Conservation (phyloP, 2,113 vertebrate species). For the Zingel zingel region DNA sequence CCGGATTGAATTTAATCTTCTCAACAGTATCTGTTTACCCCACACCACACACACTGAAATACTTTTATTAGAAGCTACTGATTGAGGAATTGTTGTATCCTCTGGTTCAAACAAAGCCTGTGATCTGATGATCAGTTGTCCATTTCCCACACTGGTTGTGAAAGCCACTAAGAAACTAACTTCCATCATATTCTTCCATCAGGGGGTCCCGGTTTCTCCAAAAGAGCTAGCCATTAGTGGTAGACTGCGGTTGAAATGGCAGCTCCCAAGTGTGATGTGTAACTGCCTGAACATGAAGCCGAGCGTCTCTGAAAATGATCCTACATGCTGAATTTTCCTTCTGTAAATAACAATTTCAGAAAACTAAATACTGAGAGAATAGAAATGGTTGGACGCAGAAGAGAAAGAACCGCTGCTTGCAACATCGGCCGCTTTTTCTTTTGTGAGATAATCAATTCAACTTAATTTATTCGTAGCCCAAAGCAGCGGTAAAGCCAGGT, state of each 20-base stretch:
- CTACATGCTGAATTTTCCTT: conserved; percentile 9
- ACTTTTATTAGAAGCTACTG: neutral
- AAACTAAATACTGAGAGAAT: conserved; percentile 13
- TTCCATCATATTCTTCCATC: neutral
- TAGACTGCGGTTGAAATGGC: conserved; percentile 22
- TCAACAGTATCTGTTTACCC: neutral
- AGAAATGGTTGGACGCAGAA: neutral
- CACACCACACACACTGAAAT: neutral
- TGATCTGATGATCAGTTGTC: neutral
- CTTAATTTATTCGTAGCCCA: conserved; percentile 23
- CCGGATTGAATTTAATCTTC: neutral
- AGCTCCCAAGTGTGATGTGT: conserved; percentile 23
- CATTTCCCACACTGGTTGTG: conserved; percentile 2
- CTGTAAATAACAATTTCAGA: conserved; percentile 8
- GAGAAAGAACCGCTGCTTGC: conserved; percentile 18
- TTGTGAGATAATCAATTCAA: conserved; percentile 18
- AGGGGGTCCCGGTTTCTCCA: neutral
- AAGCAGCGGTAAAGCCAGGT: conserved; percentile 1
- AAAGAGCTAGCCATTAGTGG: conserved; percentile 19
- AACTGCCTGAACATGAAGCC: conserved; percentile 29
- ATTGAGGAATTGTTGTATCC: neutral
- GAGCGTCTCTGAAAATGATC: conserved; percentile 35
- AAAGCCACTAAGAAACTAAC: neutral
- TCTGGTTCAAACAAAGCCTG: neutral
- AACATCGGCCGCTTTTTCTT: neutral